Percentiles rank a stretch among this genome's conserved stretches.
Conservation (phyloP, 1,140 invertebrate genomes). For the Matsumurasca onukii region DNA sequence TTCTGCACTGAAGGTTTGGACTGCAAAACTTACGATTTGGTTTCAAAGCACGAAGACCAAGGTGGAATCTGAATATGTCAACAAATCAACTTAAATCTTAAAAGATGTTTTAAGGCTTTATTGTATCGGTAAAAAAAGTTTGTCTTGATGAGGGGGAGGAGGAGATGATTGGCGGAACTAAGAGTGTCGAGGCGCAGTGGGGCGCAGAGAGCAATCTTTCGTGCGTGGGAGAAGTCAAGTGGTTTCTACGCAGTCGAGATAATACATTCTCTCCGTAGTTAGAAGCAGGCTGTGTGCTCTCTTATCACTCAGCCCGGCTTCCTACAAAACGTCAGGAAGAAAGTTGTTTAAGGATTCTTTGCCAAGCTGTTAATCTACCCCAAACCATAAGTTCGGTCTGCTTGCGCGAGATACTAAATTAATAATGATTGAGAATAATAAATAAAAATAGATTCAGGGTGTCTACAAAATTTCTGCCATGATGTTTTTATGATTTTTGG, state of each 20-base stretch:
- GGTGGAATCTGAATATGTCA: too few relatives aligned
- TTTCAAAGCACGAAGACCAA: too few relatives aligned
- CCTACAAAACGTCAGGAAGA: slow-evolving; percentile 58
- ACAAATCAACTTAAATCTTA: too few relatives aligned
- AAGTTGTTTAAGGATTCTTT: slow-evolving; percentile 44
- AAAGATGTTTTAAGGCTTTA: too few relatives aligned
- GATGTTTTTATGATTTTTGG: background rate
- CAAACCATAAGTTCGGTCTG: slow-evolving; percentile 10
- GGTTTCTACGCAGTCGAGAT: slow-evolving; percentile 29
- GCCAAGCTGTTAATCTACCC: slow-evolving; percentile 26
- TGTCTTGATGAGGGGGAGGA: too few relatives aligned
- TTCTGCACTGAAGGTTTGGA: too few relatives aligned
- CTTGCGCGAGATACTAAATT: background rate
- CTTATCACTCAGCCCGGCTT: slow-evolving; percentile 53
- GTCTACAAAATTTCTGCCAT: background rate
- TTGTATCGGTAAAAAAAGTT: too few relatives aligned
- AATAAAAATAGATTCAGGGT: slow-evolving; percentile 34
- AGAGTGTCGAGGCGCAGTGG: too few relatives aligned
- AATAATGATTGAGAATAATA: background rate
- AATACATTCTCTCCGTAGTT: slow-evolving; percentile 32
- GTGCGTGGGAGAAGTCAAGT: slow-evolving; percentile 23
- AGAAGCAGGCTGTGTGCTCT: slow-evolving; percentile 41
- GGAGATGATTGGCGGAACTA: too few relatives aligned
- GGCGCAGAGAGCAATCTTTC: slow-evolving; percentile 21
- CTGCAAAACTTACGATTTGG: too few relatives aligned